phyloP scores from a whole-genome alignment of 1,140 invertebrate genomes.

The Globodera rostochiensis region DNA sequence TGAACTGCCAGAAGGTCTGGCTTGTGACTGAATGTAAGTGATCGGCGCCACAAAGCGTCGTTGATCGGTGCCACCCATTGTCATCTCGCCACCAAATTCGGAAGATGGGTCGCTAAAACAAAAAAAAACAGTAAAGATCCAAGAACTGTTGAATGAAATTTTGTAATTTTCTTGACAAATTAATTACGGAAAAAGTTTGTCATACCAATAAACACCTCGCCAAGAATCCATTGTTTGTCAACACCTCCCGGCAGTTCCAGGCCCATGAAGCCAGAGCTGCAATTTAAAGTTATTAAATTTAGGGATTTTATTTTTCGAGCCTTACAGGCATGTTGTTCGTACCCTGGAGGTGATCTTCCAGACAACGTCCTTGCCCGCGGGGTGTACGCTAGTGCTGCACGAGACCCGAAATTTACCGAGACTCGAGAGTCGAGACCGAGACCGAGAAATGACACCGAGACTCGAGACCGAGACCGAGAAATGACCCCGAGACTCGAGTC shows the following conservation, averaged over 20 bases:
- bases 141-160: too few species aligned
- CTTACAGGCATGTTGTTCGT: constrained; percentile 76
- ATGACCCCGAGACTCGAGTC: too few species aligned
- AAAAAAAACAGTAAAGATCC: not conserved
- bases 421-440: too few species aligned
- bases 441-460: too few species aligned
- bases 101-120: constrained; percentile 60
- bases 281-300: too few species aligned
- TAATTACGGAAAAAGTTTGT: not conserved
- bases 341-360: constrained; percentile 67
- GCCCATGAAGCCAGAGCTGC: constrained; percentile 85
- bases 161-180: not conserved
- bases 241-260: constrained; percentile 89
- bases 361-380: constrained; percentile 65
- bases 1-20: constrained; percentile 95
- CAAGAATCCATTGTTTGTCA: constrained; percentile 90
- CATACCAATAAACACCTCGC: constrained; percentile 71
- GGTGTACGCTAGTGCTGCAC: too few species aligned
- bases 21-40: constrained; percentile 84
- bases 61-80: constrained; percentile 66
- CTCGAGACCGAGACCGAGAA: too few species aligned
- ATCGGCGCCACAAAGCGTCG: constrained; percentile 84
- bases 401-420: too few species aligned
- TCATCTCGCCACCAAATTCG: constrained; percentile 66
- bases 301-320: not conserved